Evolutionary conservation across 2,797 vertebrate species (phyloP), one percentile per base, ranked within the genome.

Genomic region (Malacoctenus gilli): DNA sequence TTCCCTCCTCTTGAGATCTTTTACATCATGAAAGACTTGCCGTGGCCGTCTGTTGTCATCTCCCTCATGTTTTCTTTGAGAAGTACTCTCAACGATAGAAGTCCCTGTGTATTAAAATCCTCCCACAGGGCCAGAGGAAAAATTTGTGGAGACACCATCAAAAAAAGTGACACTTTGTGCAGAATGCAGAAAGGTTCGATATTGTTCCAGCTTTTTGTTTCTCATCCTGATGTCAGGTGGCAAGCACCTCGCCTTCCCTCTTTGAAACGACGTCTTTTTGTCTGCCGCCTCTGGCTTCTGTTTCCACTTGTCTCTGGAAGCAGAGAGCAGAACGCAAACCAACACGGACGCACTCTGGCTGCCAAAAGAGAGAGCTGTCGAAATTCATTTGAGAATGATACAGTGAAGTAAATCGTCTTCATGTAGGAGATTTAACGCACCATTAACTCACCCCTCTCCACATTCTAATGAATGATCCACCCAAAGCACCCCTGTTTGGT

Each of bases 1-100:
- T 49, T 44, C 54, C 11, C 11, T 3, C 30, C 2, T 52, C 53
- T 32, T 35, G 40, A 43, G 41, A 16, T 60, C 36, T 55, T 73
- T 67, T 49, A 49, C 58, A 48, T 61, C 41, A 37, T 32, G 21
- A 68, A 56, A 63, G 25, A 42, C 32, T 38, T 16, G 7, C 15
- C 28, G 62, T 31, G 46, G 43, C 40, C 30, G 35, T 28, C 36
- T 63, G 28, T 60, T 57, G 15, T 65, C 36, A 22, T 15, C 25
- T 56, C 35, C 16, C 40, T 31, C 9, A 20, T 73, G 57, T 52
- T 71, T 63, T 58, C 35, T 55, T 30, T 62, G 23, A 66, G 32
- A 63, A 59, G 11, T 48, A 15, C 35, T 58, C 32, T 53, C 22
- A 48, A 49, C 40, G 54, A 8, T 48, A 25, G 20, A 14, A 20